A percentile compares a stretch with the other conserved stretches of the same genome.
phyloP scores from a whole-genome alignment of 2,113 vertebrate species.

The Bubo bubo region DNA sequence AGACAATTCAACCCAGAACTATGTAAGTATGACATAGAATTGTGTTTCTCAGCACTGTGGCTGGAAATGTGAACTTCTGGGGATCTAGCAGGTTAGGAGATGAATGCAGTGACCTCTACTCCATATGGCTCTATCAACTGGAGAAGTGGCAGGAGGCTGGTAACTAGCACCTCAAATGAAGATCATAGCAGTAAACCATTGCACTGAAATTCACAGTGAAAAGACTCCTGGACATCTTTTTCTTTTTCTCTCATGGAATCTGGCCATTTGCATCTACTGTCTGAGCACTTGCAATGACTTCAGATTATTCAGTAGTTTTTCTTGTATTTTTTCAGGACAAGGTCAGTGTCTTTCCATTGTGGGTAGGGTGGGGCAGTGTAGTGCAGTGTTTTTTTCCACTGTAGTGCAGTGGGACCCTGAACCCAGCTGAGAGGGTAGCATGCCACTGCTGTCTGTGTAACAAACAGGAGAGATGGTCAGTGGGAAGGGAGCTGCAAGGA shows the following conservation, averaged over 20 bases:
- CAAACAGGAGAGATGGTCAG: not conserved
- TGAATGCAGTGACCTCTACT: not conserved
- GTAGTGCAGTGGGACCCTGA: not conserved
- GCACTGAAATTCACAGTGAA: not conserved
- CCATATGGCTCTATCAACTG: not conserved
- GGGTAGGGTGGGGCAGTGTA: not conserved
- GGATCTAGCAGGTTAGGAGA: not conserved
- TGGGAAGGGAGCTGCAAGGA: not conserved
- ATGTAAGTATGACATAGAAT: not conserved
- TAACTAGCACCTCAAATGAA: not conserved
- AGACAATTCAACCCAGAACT: not conserved
- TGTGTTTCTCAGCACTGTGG: not conserved
- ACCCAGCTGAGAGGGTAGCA: not conserved
- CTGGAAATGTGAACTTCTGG: not conserved
- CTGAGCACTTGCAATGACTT: not conserved
- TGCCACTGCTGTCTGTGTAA: not conserved
- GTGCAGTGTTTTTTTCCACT: too few relatives aligned
- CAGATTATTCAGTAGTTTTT: not conserved
- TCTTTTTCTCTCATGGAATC: not conserved
- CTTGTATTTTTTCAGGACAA: not conserved
- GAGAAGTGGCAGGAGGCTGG: not conserved
- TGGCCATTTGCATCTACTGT: accelerated
- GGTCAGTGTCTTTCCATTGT: not conserved
- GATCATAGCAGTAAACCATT: not conserved
- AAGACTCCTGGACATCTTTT: not conserved